Percentiles rank a stretch among this genome's conserved stretches.
phyloP scores from a whole-genome alignment of 2,113 vertebrate genomes.

The Bubo blakistoni region DNA sequence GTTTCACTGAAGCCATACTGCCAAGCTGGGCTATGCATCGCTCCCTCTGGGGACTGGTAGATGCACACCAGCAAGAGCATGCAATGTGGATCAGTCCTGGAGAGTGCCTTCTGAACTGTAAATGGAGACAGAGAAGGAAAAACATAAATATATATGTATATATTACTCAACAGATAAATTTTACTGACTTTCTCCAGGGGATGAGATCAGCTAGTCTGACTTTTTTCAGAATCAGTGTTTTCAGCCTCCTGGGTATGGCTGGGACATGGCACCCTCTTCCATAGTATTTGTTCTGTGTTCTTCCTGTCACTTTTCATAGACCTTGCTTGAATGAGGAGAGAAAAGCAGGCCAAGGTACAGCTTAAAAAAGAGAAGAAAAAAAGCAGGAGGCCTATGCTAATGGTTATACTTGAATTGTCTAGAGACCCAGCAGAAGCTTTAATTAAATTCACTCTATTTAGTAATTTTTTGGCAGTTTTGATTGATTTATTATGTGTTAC shows the following conservation, averaged over 20 bases:
- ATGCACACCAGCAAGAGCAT: rapidly evolving
- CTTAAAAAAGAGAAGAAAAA: rapidly evolving
- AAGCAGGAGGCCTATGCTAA: neutral
- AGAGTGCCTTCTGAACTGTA: neutral
- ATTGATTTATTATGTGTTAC: constrained; percentile 67
- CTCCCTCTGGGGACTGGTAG: neutral
- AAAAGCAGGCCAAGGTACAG: neutral
- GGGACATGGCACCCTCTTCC: rapidly evolving
- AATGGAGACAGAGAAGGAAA: neutral
- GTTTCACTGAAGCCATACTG: neutral
- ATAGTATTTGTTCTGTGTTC: neutral
- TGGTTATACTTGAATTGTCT: neutral
- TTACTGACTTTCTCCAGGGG: neutral
- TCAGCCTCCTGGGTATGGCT: rapidly evolving
- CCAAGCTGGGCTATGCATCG: rapidly evolving
- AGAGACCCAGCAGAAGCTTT: constrained; percentile 22
- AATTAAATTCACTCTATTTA: constrained; percentile 66
- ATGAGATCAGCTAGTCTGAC: neutral
- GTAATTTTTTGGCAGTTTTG: constrained; percentile 56
- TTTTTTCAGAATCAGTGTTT: neutral
- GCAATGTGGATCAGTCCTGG: rapidly evolving
- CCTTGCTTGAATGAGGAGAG: neutral
- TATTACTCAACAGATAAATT: neutral
- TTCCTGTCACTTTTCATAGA: neutral
- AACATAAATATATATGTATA: neutral